Conservation (phyloP, 2,888 invertebrate species). For the Atherix ibis region DNA sequence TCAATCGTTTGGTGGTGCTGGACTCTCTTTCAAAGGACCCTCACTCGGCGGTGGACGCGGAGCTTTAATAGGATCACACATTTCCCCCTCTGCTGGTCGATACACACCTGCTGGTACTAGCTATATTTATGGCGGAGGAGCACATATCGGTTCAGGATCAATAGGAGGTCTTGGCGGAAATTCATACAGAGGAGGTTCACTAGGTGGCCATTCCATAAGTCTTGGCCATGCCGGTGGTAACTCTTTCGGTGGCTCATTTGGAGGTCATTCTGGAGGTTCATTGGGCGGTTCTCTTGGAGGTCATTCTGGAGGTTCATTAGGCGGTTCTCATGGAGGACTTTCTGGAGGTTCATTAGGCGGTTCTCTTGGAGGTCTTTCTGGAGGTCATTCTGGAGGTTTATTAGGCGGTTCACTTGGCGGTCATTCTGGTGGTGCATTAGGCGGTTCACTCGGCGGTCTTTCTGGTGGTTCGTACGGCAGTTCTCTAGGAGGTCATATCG, state of each 20-base stretch:
- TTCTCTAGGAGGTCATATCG: background rate
- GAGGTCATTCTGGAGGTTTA: background rate
- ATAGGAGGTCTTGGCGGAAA: background rate
- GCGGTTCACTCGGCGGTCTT: background rate
- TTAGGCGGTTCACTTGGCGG: background rate
- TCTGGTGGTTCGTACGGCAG: background rate
- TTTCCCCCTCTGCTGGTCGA: too few relatives aligned
- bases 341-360: too few relatives aligned
- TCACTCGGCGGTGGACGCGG: background rate
- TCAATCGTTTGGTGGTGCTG: background rate
- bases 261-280: background rate
- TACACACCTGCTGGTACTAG: too few relatives aligned
- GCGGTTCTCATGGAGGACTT: conserved; percentile 4
- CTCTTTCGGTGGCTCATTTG: background rate
- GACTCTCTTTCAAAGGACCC: background rate
- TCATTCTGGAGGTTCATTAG: background rate
- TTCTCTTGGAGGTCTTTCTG: background rate
- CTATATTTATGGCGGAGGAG: too few relatives aligned
- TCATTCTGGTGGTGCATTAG: background rate
- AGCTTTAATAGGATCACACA: background rate
- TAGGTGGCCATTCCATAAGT: background rate
- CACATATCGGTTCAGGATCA: background rate
- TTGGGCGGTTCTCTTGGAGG: background rate
- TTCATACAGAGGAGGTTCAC: background rate
- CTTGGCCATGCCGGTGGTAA: background rate